Conservation (phyloP, 2,113 vertebrate species). For the Triplophysa tibetana region DNA sequence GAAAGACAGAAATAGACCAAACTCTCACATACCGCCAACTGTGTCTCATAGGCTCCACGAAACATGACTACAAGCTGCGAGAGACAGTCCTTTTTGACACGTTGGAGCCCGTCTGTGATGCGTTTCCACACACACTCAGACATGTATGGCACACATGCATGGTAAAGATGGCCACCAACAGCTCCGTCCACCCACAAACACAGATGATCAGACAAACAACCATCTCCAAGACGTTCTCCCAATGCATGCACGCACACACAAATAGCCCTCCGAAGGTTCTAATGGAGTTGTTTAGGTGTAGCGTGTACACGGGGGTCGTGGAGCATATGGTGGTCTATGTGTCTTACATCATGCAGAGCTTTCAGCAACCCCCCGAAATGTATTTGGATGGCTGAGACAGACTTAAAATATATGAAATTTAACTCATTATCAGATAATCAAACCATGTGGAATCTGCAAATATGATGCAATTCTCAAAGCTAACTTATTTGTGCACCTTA, state of each 20-base stretch:
- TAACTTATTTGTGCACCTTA: too few relatives aligned
- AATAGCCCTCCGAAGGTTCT: neutral
- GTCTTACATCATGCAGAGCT: neutral
- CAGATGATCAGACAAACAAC: slow-evolving; percentile 42
- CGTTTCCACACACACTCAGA: slow-evolving; percentile 21
- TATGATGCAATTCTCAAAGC: too few relatives aligned
- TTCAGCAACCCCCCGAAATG: neutral
- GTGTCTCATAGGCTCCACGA: slow-evolving; percentile 42
- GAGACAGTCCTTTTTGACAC: slow-evolving; percentile 42
- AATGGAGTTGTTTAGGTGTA: slow-evolving; percentile 7
- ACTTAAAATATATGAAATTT: too few relatives aligned
- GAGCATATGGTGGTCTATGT: neutral
- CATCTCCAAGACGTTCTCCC: slow-evolving; percentile 30
- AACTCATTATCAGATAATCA: too few relatives aligned
- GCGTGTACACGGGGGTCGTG: neutral
- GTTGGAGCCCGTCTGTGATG: slow-evolving; percentile 38
- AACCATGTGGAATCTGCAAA: too few relatives aligned
- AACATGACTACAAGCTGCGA: slow-evolving; percentile 46
- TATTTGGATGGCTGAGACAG: too few relatives aligned
- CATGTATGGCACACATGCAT: slow-evolving; percentile 28
- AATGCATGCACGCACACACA: neutral
- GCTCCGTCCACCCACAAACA: slow-evolving; percentile 36
- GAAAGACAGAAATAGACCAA: slow-evolving; percentile 42
- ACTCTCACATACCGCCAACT: slow-evolving; percentile 44
- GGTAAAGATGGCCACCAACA: slow-evolving; percentile 10